Evolutionary conservation across 2,113 vertebrate genomes (phyloP).

Genomic region (Okapia johnstoni): DNA sequence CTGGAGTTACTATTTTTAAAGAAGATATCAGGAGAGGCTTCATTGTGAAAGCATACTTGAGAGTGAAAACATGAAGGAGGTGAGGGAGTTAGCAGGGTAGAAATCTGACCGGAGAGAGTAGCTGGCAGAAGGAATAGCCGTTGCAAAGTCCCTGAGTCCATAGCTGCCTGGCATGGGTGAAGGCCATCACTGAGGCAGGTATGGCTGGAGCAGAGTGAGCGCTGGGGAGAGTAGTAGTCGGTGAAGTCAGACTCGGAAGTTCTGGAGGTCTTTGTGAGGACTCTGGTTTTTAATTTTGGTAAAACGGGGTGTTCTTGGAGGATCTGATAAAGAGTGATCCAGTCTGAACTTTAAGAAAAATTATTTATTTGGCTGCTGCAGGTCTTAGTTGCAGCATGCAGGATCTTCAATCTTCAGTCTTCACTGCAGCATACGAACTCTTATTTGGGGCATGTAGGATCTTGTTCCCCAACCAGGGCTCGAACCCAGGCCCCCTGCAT

Average conservation of each 20-base stretch:
- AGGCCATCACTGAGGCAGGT: background rate
- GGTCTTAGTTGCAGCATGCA: background rate
- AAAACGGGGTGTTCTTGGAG: background rate
- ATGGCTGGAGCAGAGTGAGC: background rate
- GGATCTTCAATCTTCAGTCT: background rate
- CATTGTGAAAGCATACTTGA: background rate
- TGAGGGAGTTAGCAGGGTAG: background rate
- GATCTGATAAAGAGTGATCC: background rate
- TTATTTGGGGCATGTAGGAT: background rate
- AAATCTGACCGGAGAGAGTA: background rate
- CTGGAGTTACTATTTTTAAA: background rate
- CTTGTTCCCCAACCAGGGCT: background rate
- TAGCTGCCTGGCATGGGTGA: background rate
- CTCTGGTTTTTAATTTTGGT: background rate
- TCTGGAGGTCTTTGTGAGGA: background rate
- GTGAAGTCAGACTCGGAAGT: background rate
- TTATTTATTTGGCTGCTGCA: background rate
- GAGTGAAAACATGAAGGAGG: background rate
- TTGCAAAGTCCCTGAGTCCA: background rate
- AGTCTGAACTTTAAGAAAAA: background rate
- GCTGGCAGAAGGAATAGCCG: background rate
- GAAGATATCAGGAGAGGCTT: background rate
- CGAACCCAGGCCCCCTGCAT: background rate
- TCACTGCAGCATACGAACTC: background rate
- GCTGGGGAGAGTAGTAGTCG: accelerated